Evolutionary conservation across 2,113 vertebrate species (phyloP).

Genomic region (Polyodon spathula): DNA sequence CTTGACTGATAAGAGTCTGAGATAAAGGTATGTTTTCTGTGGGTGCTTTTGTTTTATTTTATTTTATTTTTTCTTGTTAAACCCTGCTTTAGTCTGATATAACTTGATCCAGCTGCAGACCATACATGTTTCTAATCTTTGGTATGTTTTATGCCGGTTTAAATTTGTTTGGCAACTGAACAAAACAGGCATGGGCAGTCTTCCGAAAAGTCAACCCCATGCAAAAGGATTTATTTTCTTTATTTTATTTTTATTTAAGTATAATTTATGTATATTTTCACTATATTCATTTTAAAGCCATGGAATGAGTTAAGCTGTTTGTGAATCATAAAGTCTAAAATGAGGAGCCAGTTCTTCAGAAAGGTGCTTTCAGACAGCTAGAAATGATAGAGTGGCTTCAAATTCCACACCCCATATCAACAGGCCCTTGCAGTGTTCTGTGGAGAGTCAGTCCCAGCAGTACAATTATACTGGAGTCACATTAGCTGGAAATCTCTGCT

Average conservation of each 20-base stretch:
- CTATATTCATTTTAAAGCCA: not conserved
- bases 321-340: not conserved
- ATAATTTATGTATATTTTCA: not conserved
- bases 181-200: too few species aligned
- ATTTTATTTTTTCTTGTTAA: not conserved
- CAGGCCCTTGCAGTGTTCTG: not conserved
- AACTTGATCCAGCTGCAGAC: not conserved
- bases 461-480: not conserved
- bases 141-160: too few species aligned
- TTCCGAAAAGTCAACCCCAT: not conserved
- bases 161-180: too few species aligned
- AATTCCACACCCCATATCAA: constrained; percentile 27
- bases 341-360: not conserved
- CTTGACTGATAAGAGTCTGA: too few species aligned
- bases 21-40: not conserved
- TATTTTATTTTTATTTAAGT: not conserved
- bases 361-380: constrained; percentile 8
- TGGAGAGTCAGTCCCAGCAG: not conserved
- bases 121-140: not conserved
- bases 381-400: constrained; percentile 17
- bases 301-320: not conserved
- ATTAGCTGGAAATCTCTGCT: not conserved
- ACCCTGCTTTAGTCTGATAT: not conserved
- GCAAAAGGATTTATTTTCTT: not conserved
- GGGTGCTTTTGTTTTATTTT: not conserved